Conservation (phyloP, 2,888 invertebrate genomes). For the Microctonus aethiopoides region DNA sequence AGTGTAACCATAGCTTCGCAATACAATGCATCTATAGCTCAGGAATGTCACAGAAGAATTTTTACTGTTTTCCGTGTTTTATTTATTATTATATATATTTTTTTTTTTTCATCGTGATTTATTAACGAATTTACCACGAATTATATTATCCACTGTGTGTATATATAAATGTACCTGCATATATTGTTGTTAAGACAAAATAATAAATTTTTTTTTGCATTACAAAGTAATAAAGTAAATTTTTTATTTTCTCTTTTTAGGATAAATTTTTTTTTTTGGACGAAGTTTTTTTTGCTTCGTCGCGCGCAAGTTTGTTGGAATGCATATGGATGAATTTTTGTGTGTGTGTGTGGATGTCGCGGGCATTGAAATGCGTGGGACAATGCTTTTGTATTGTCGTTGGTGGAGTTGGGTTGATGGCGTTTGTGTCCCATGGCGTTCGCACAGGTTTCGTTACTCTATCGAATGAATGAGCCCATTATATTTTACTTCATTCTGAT, state of each 20-base stretch:
- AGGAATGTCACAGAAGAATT: background rate
- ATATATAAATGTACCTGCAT: too few species aligned
- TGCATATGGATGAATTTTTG: background rate
- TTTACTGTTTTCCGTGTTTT: background rate
- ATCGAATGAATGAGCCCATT: constrained; percentile 53
- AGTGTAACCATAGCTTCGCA: constrained; percentile 52
- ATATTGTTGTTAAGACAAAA: too few species aligned
- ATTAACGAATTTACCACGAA: too few species aligned
- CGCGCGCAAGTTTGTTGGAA: background rate
- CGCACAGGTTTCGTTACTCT: constrained; percentile 47
- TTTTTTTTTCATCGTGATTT: too few species aligned
- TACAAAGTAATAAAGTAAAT: background rate
- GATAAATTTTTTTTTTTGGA: background rate
- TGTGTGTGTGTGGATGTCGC: constrained; percentile 29
- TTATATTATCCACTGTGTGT: too few species aligned
- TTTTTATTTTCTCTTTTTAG: background rate
- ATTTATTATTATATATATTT: background rate
- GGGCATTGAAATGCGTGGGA: constrained; percentile 48
- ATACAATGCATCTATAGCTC: background rate
- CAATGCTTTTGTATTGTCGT: constrained; percentile 52
- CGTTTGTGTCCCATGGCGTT: constrained; percentile 37
- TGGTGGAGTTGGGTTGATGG: constrained; percentile 42
- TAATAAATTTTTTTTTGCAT: background rate
- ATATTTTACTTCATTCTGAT: constrained; percentile 46
- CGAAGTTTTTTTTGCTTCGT: background rate